phyloP scores from a whole-genome alignment of 2,888 invertebrate genomes.

The Eristalinus sepulchralis region DNA sequence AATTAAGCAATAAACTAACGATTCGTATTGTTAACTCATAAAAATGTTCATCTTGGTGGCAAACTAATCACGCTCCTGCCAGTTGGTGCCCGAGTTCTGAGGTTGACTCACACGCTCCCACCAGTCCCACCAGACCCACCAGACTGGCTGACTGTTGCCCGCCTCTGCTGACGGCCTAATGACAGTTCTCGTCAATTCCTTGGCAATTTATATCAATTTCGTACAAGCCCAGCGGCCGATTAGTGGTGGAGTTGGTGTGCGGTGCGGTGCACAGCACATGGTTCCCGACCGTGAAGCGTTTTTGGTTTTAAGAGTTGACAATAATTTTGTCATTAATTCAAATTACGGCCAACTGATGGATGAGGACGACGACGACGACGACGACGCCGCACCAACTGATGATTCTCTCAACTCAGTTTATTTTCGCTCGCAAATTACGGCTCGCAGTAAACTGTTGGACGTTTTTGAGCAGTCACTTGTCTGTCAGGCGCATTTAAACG shows the following conservation, averaged over 20 bases:
- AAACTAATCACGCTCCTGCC: conserved; percentile 39
- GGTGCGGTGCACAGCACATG: background rate
- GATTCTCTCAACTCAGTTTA: background rate
- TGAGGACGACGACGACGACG: too few relatives aligned
- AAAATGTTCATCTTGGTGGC: conserved; percentile 31
- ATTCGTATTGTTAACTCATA: conserved; percentile 59
- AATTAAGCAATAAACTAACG: conserved; percentile 57
- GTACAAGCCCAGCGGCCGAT: conserved; percentile 35
- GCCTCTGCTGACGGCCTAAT: conserved; percentile 25
- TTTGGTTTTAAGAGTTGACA: conserved; percentile 50
- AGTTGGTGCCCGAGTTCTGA: background rate
- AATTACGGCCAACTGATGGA: conserved; percentile 49
- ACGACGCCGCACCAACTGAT: background rate
- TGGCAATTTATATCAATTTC: conserved; percentile 64
- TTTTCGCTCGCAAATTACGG: background rate
- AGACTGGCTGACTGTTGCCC: background rate
- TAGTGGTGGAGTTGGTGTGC: conserved; percentile 19
- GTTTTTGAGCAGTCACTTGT: conserved; percentile 32
- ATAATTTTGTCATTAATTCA: conserved; percentile 70
- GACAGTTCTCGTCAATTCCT: conserved; percentile 64
- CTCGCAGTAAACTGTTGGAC: background rate
- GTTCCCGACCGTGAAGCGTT: conserved; percentile 2
- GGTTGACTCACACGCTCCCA: background rate
- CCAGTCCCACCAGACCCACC: background rate
- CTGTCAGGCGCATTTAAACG: conserved; percentile 17